Evolutionary conservation across 2,797 vertebrate genomes (phyloP).

Genomic region (Mus minutoides): DNA sequence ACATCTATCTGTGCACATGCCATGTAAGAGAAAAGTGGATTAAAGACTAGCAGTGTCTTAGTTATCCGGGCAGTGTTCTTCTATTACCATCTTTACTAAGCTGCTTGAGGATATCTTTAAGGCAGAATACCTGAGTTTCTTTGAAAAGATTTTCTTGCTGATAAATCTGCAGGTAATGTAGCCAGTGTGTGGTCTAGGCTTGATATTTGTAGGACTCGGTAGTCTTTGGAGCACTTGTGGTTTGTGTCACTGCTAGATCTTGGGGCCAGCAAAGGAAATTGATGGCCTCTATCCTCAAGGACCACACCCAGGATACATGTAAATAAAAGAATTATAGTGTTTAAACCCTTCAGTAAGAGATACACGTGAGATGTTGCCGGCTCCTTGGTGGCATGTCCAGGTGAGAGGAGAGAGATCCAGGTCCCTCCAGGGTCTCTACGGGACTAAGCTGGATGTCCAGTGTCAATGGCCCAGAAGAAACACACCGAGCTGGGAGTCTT

Average conservation of each 20-base stretch:
- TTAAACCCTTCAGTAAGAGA: not conserved
- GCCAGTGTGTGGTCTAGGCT: not conserved
- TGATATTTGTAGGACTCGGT: not conserved
- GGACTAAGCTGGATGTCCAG: too few species aligned
- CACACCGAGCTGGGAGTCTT: too few species aligned
- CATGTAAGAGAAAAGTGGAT: not conserved
- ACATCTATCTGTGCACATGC: not conserved
- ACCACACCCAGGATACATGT: not conserved
- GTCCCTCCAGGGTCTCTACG: too few species aligned
- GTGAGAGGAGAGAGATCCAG: too few species aligned
- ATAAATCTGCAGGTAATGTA: conserved; percentile 13
- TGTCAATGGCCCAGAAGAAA: too few species aligned
- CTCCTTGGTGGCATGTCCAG: too few species aligned
- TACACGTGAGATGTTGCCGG: not conserved
- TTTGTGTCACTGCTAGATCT: not conserved
- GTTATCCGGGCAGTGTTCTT: not conserved
- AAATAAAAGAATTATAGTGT: not conserved
- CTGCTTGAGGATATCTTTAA: not conserved
- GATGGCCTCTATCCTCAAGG: not conserved
- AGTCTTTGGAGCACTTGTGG: not conserved
- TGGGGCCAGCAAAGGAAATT: not conserved
- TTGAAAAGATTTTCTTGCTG: not conserved
- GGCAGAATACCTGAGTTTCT: not conserved
- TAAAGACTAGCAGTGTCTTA: not conserved
- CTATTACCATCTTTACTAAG: not conserved